Evolutionary conservation across 2,888 invertebrate species (phyloP), one percentile per base, ranked within the genome.

Genomic region (Oxytorus armatus): DNA sequence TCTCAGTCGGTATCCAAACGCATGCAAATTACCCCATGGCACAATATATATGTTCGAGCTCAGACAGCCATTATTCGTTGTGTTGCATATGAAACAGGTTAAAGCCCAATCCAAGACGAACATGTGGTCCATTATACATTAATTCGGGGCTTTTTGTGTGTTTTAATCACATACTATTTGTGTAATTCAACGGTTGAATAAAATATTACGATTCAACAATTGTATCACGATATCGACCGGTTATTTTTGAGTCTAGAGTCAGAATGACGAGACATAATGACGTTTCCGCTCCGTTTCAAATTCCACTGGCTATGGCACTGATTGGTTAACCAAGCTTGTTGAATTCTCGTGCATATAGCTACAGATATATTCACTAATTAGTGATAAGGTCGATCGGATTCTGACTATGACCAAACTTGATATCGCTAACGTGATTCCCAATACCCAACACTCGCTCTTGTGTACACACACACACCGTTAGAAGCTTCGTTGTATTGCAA

Each of bases 361-460:
- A 44, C 16, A 53, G 51, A 44, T 68, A 73, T 68, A 36, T 29
- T 29, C 25, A 36, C 49, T 39, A 79, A 79, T 79, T 75, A 79
- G 55, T 49, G 74, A 65, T 79, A 79, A 69, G 49, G 69, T 36
- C 65, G 49, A 75, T 70, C 57, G 42, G 33, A 57, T 23, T 74
- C 63, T 25, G 55, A 29, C 74, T 69, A 75, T 42, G 69, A 65
- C 65, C 42, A 33, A 79, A 79, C 65, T 75, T 69, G 65, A 79
- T 79, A 69, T 75, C 63, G 65, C 63, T 79, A 70, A 79, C 69
- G 63, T 65, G 25, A 79, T 74, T 79, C 69, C n/a, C 79, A 51
- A 75, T 79, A 79, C 7, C 49, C 21, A 57, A 39, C 51, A 33
- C 33, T n/a, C n/a, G n/a, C n/a, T n/a, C n/a, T n/a, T n/a, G n/a